Evolutionary conservation across 2,113 vertebrate species (phyloP), one percentile per base, ranked within the genome.

Genomic region (Aepyceros melampus): DNA sequence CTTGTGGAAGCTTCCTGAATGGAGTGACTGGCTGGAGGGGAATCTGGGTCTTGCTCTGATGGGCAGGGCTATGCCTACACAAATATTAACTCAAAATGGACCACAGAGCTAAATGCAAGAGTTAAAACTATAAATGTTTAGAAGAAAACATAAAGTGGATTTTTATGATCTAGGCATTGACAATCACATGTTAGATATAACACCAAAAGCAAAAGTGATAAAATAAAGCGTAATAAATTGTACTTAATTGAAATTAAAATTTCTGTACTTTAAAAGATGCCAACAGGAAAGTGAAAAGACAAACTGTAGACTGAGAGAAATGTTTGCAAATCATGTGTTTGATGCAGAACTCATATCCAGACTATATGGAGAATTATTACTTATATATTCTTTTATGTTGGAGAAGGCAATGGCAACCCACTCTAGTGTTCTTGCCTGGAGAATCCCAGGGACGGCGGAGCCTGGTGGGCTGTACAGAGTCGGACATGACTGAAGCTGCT

Each of bases 271-370:
- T 9, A 60, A 56, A 64, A 79, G 45, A 81, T 40, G 45, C 12
- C 31, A 56, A 47, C 55, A 89, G 45, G 82, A 79, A 95, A 79
- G 16, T 79, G 23, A 87, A 91, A 95, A 67, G 67, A 91, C n/a
- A 78, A 45, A 33, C 25, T 1, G 4, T 2, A 51, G 47, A 78
- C 67, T 91, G 31, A 86, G 82, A 64, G 27, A 79, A 86, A 45
- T 79, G 62, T 76, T 40, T 84, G 12, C 9, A 84, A 95, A 51
- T 84, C 43, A 27, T 87, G 23, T 90, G 27, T 94, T 56, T 90
- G 78, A 43, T 74, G 56, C 36, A 19, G 43, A 8, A 60, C 6
- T 71, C 85, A 17, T 51, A 67, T 76, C 43, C 27, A 96, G 74
- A 88, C 58, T 82, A 45, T 71, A 14, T 43, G 40, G 74, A 81